Evolutionary conservation across 1,140 invertebrate genomes (phyloP).

Genomic region (Macrobrachium nipponense): DNA sequence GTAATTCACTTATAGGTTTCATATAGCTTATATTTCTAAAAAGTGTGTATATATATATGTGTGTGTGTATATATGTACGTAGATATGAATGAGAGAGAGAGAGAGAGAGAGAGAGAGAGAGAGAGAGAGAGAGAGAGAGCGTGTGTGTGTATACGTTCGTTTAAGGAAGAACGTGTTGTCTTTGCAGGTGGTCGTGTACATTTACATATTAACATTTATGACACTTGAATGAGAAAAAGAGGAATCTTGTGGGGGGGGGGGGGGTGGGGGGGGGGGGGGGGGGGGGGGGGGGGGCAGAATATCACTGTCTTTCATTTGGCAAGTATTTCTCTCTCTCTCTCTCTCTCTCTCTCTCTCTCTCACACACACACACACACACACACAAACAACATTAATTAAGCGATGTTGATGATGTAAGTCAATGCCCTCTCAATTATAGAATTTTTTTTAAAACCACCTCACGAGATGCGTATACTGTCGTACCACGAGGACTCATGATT

Average conservation of each 20-base stretch:
- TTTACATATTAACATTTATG: slow-evolving; percentile 12
- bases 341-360: slow-evolving; percentile 37
- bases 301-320: neutral
- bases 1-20: neutral
- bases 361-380: neutral
- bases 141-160: slow-evolving; percentile 27
- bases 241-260: neutral
- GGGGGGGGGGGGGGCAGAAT: too few relatives aligned
- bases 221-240: neutral
- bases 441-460: too few relatives aligned
- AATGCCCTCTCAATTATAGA: neutral
- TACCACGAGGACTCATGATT: too few relatives aligned
- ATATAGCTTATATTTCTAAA: neutral
- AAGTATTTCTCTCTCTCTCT: slow-evolving; percentile 19
- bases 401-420: neutral
- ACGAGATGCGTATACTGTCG: too few relatives aligned
- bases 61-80: slow-evolving; percentile 28
- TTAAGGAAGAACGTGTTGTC: slow-evolving; percentile 13
- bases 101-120: neutral
- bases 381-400: neutral
- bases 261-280: too few relatives aligned
- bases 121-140: too few relatives aligned
- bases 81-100: slow-evolving; percentile 3
- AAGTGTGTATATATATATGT: slow-evolving; percentile 24
- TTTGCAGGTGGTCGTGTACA: slow-evolving; percentile 17